Base-by-base conservation (phyloP, 1,140 invertebrate genomes). In the Tetramorium simillimum region DNA sequence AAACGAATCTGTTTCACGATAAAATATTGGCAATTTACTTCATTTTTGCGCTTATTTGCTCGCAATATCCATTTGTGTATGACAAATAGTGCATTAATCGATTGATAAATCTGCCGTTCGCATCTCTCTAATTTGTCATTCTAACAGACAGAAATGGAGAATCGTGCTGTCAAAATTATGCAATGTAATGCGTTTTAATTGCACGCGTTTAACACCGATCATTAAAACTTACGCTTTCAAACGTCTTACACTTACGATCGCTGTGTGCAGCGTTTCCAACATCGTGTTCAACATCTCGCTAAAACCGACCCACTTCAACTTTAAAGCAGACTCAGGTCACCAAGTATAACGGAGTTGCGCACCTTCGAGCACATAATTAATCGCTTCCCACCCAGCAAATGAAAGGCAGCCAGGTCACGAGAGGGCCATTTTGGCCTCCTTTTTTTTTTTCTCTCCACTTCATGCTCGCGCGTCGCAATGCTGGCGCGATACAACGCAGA, bases 281-380 rank as follows among this genome's bases (percentile, higher is more conserved):
- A 28, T 72, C 51, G 51, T 46, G 69, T 67, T 46, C 40, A 73
- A 84, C 80, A 46, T 84, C 65, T 69, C 69, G 53, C 78, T 53
- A 81, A 84, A 84, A 84, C 21, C 60, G 53, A 84, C 40, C 80
- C 53, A 60, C 69, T 82, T 82, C 65, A 70, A 56, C 43, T 82
- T 67, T 73, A 46, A 75, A 73, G 80, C 69, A 12, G 65, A 7
- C 78, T 70, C 65, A 16, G 53, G 80, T 82, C 80, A 84, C 33
- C 78, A 70, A 56, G 40, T 60, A 60, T 58, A 84, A 84, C 80
- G n/a, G 16, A 28, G 56, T 80, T 62, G 73, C 58, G 63, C 73
- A 70, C 69, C 70, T 88, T 82, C 53, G 56, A 72, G 51, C 62
- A 70, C 53, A 53, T 87, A 89, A 88, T 90, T 89, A 85, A 90